Evolutionary conservation across 2,888 invertebrate species (phyloP), one percentile per base, ranked within the genome.

Genomic region (Congeria kusceri): DNA sequence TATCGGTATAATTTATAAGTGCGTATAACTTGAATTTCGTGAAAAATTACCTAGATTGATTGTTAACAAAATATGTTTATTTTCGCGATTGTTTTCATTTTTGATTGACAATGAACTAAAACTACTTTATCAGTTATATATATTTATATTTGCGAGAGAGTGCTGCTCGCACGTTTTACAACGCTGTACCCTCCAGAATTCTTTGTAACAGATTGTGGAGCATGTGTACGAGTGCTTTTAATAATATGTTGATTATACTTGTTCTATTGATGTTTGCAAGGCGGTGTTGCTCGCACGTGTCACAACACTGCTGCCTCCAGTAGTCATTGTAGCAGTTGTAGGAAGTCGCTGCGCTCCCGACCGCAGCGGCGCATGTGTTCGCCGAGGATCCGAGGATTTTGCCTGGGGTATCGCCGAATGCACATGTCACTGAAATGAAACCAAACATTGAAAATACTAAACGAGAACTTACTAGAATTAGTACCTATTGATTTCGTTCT

Each of bases 351-450:
- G 27, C 27, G 27, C 46, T 44, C 18, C 69, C 73, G 15, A 73
- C 58, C 20, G 56, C 56, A 15, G 49, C 73, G 5, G 32, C 20
- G 61, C 77, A 78, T 7, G 53, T 53, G 1, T 18, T 23, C 9
- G n/a, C 20, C 7, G 64, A 5, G 5, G 39, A 20, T 0, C 15
- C 9, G 0, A 64, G 58, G 2, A 77, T 59, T 20, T 63, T 68
- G 46, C 65, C 53, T 2, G 77, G 77, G 11, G 65, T 59, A 27
- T 78, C 57, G 20, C 77, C 77, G 32, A 61, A 78, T 46, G 57
- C 28, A 53, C 77, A 78, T 13, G 69, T 27, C 11, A 64, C 77
- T 78, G 58, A 39, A 3, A 7, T 9, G 39, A 5, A 39, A 3
- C 9, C 13, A 39, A 39, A 39, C 39, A 7, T 39, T 5, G 15